Base-by-base conservation (phyloP, 2,113 vertebrate genomes). In the Chaetodon auriga region DNA sequence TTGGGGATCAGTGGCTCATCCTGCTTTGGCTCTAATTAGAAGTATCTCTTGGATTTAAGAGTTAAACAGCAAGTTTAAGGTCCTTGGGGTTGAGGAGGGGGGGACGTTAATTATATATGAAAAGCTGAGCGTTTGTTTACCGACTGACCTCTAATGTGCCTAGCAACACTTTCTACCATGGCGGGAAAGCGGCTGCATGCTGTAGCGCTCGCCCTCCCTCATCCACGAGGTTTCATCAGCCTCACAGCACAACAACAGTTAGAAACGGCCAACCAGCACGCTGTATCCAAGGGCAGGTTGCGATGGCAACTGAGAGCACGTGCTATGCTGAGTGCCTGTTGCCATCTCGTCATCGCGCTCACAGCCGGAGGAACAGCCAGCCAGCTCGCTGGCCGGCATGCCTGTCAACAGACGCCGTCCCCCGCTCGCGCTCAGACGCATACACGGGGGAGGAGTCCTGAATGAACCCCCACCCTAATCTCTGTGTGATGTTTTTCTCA, bases 261-360 rank as follows among this genome's bases (percentile, higher is more conserved):
- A 51, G 89, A 91, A 88, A 92, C 68, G 92, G 91, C 95, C 95
- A 96, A 96, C 94, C 95, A 95, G 93, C 89, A 90, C 48, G 92
- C 95, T 95, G 95, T 95, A 95, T 95, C 95, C 91, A 92, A 90
- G 95, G 94, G 68, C 84, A 84, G 91, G 94, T 94, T 95, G 90
- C 94, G 81, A 94, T 93, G 92, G 94, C 92, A 95, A 95, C 95
- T 93, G 84, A 46, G 89, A 92, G 89, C 94, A 86, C 92, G 92
- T 90, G 93, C 92, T 92, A 90, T 19, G 82, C 87, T 78, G 82
- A 82, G 82, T 82, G 92, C 93, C 91, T 95, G 95, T 95, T 95
- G 94, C 95, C 93, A 95, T 92, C 87, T 90, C 87, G 89, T 95
- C 94, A 92, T 84, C 89, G 36, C 55, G 88, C 82, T 90, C 81